Conservation (phyloP, 2,888 invertebrate species). For the Cotesia congregata region DNA sequence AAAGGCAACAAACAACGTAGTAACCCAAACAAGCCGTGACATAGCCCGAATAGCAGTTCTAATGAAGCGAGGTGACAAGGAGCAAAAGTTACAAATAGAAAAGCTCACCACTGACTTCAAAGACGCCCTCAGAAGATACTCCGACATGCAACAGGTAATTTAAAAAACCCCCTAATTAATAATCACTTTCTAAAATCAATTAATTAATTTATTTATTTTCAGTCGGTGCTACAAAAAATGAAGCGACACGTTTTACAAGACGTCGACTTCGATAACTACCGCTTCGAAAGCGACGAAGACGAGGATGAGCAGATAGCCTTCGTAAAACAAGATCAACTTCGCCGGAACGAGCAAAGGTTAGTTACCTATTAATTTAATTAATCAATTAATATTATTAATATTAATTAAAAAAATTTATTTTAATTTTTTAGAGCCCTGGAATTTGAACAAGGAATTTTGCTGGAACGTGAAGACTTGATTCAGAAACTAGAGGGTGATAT, state of each 20-base stretch:
- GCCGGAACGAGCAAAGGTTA: constrained; percentile 63
- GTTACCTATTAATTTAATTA: constrained; percentile 21
- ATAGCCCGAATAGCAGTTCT: constrained; percentile 80
- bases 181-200: background rate
- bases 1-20: constrained; percentile 80
- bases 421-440: constrained; percentile 74
- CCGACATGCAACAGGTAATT: constrained; percentile 83
- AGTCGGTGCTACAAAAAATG: constrained; percentile 65
- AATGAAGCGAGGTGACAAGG: constrained; percentile 81
- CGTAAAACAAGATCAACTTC: constrained; percentile 61
- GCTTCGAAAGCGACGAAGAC: constrained; percentile 54
- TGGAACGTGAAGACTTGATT: constrained; percentile 86
- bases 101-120: constrained; percentile 87
- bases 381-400: background rate
- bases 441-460: constrained; percentile 84
- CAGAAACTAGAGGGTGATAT: constrained; percentile 86
- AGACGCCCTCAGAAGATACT: constrained; percentile 83
- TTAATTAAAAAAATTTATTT: background rate
- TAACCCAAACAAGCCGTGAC: constrained; percentile 81
- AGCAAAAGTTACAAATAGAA: constrained; percentile 87
- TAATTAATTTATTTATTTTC: constrained; percentile 28
- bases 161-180: background rate
- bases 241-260: constrained; percentile 62
- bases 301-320: constrained; percentile 58
- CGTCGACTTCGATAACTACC: constrained; percentile 50